A percentile compares a stretch with the other conserved stretches of the same genome.
Conservation (phyloP, 2,888 invertebrate species). For the Eupelmus urozonus region DNA sequence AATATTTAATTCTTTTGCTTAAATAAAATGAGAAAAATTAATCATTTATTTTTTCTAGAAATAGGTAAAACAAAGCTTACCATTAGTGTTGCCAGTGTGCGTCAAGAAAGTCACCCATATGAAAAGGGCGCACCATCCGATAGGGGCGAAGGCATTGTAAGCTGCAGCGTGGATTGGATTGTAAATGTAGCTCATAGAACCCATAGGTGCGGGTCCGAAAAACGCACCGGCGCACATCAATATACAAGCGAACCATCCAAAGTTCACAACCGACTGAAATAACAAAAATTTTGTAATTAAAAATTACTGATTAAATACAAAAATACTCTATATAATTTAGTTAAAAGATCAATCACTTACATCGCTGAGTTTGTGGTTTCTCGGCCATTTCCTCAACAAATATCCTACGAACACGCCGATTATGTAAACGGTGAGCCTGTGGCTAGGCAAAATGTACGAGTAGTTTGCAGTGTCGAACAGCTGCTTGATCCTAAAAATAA, state of each 20-base stretch:
- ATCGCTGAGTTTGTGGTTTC: constrained; percentile 77
- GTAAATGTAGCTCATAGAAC: constrained; percentile 81
- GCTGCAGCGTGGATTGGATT: constrained; percentile 82
- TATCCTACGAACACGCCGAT: constrained; percentile 84
- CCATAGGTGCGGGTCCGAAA: constrained; percentile 83
- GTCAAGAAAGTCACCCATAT: constrained; percentile 84
- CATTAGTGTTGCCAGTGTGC: constrained; percentile 80
- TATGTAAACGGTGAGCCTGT: constrained; percentile 84
- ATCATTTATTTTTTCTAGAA: too few species aligned
- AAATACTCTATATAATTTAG: constrained; percentile 16
- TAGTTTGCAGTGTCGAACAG: constrained; percentile 84
- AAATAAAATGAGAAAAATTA: not conserved
- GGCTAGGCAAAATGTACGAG: constrained; percentile 83
- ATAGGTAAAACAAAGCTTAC: constrained; percentile 63
- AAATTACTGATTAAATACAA: constrained; percentile 10
- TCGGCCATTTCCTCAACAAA: constrained; percentile 78
- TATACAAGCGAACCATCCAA: constrained; percentile 80
- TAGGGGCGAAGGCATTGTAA: constrained; percentile 85
- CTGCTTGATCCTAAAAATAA: constrained; percentile 81
- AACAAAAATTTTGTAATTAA: not conserved
- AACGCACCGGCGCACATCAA: constrained; percentile 80
- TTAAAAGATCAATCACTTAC: constrained; percentile 69
- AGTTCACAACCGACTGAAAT: constrained; percentile 77
- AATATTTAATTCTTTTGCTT: not conserved
- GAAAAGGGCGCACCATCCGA: constrained; percentile 84